Base-by-base conservation (phyloP, 1,140 invertebrate genomes). In the Bombus picipes region DNA sequence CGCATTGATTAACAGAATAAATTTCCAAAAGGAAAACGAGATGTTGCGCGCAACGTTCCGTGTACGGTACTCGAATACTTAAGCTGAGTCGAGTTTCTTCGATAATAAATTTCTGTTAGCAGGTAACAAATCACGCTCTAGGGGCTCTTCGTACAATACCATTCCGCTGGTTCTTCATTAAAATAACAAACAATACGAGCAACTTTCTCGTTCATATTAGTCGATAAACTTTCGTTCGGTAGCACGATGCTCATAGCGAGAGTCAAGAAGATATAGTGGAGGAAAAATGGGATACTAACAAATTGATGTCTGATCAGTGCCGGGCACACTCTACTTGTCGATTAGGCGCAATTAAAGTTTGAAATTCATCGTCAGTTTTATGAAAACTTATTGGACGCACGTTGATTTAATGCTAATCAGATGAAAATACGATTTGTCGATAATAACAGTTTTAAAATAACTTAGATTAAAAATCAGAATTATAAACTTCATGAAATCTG, bases 101-200 rank as follows among this genome's bases (percentile, higher is more conserved):
- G 77, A 65, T 66, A 47, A 66, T 68, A 79, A 79, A 79, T 79
- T 68, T 66, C 62, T n/a, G n/a, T 79, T 79, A 79, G 77, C 3
- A 32, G 77, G 37, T 34, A 79, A 79, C 77, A 66, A 79, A 79
- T 79, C 77, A 79, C 77, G 77, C 77, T 79, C 77, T 34, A 22
- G 77, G 41, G 77, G 62, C 53, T 53, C n/a, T 15, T 79, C 62
- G 77, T 32, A 18, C 41, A 66, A 43, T 66, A 43, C 62, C 25
- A 65, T 79, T 79, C 28, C 41, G 41, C 62, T 66, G 43, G 77
- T 79, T 47, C 77, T 79, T 79, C 62, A 66, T 79, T 79, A 79
- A 78, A 79, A 43, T 66, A 79, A 79, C 62, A 34, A 66, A 79
- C 77, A 79, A 79, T 79, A 79, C 62, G n/a, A 62, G n/a, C 39